phyloP scores from a whole-genome alignment of 2,888 invertebrate species.

The Lepidochrysops patricia region DNA sequence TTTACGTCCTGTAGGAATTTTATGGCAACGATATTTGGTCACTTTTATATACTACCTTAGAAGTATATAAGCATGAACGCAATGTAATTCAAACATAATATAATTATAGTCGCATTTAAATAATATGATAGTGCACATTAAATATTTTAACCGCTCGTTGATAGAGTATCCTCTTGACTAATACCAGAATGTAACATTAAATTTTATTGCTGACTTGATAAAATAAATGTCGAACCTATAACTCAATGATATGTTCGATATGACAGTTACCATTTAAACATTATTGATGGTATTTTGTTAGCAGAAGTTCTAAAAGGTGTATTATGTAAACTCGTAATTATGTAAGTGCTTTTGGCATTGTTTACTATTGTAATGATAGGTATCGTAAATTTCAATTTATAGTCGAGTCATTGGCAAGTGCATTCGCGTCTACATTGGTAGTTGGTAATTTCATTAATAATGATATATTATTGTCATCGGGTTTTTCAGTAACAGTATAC shows the following conservation, averaged over 20 bases:
- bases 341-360: not conserved
- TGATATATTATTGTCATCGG: too few species aligned
- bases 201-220: constrained; percentile 3
- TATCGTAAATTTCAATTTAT: not conserved
- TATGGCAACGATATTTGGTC: too few species aligned
- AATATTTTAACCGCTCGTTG: not conserved
- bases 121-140: constrained; percentile 4
- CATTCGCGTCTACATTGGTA: not conserved
- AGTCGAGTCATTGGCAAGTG: not conserved
- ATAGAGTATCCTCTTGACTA: not conserved
- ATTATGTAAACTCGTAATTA: not conserved
- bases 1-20: too few species aligned
- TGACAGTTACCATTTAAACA: constrained; percentile 12
- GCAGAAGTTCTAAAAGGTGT: constrained; percentile 9
- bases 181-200: not conserved
- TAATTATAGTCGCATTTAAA: not conserved
- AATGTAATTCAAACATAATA: too few species aligned
- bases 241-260: constrained; percentile 5
- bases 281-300: constrained; percentile 15
- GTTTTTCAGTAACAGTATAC: too few species aligned
- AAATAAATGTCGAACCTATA: constrained; percentile 7
- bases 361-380: not conserved
- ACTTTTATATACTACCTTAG: too few species aligned
- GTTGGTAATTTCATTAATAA: too few species aligned
- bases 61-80: too few species aligned